Evolutionary conservation across 1,140 invertebrate species (phyloP).

Genomic region (Drosophila novamexicana): DNA sequence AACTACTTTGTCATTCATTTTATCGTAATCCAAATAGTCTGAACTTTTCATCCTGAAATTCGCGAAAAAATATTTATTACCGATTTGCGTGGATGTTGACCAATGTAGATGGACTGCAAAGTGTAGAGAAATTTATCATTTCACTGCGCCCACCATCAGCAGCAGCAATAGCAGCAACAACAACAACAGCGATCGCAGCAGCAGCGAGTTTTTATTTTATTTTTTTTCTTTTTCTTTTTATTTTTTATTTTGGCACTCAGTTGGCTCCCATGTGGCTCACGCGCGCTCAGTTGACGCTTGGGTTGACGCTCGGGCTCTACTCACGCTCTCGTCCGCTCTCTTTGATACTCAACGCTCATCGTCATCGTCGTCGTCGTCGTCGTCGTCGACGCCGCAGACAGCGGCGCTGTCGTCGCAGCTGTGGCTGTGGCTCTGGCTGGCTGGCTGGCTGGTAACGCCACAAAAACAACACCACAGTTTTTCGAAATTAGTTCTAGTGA

Average conservation of each 20-base stretch:
- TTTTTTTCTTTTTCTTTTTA: background rate
- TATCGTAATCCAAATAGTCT: background rate
- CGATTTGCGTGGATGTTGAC: conserved; percentile 1
- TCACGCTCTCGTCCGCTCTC: conserved; percentile 42
- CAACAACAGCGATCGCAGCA: conserved; percentile 49
- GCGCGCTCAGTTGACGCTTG: conserved; percentile 42
- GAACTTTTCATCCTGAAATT: background rate
- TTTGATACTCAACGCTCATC: conserved; percentile 48
- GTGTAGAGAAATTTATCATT: conserved; percentile 81
- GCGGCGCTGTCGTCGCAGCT: conserved; percentile 15
- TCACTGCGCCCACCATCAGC: conserved; percentile 58
- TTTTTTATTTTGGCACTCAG: conserved; percentile 38
- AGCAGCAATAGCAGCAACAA: conserved; percentile 34
- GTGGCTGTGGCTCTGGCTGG: conserved; percentile 36
- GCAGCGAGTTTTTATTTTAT: conserved; percentile 35
- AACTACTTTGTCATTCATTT: background rate
- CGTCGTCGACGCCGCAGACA: background rate
- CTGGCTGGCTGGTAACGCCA: conserved; percentile 57
- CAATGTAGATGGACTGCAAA: conserved; percentile 68
- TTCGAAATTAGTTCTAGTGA: conserved; percentile 84
- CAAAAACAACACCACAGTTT: conserved; percentile 81
- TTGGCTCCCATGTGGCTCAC: conserved; percentile 39
- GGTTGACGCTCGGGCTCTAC: conserved; percentile 26
- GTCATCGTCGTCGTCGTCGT: conserved; percentile 4
- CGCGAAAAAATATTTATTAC: background rate